Conservation (phyloP, 1,140 invertebrate species). For the Portunus trituberculatus region DNA sequence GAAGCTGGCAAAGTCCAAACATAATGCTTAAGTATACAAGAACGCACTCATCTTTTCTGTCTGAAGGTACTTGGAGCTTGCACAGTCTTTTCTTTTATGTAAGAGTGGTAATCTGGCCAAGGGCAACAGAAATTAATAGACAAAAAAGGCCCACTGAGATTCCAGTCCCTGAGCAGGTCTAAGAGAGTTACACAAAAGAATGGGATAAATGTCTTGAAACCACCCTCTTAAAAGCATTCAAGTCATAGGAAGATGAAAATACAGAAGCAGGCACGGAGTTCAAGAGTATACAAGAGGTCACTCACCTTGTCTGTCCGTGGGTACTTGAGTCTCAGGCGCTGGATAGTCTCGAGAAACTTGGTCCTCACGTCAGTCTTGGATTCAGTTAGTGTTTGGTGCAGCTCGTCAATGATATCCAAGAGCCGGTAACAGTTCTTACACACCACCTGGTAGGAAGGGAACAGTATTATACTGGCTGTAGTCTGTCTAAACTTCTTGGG, state of each 20-base stretch:
- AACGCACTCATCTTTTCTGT: constrained; percentile 55
- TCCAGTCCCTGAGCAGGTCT: no score
- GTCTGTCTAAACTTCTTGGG: no score
- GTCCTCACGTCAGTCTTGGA: constrained; percentile 73
- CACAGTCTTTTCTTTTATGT: no score
- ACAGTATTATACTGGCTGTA: neutral
- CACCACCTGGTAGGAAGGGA: constrained; percentile 60
- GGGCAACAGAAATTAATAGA: no score
- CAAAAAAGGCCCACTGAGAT: no score
- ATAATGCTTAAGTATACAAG: neutral
- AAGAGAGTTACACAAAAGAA: no score
- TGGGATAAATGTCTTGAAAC: no score
- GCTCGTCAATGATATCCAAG: constrained; percentile 74
- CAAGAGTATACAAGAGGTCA: neutral
- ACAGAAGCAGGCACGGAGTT: no score
- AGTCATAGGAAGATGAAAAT: no score
- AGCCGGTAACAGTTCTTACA: constrained; percentile 73
- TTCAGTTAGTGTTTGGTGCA: constrained; percentile 72
- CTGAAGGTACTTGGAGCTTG: constrained; percentile 63
- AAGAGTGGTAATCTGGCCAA: no score
- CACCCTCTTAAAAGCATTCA: no score
- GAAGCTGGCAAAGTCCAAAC: no score
- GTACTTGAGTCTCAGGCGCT: constrained; percentile 59
- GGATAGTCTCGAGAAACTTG: constrained; percentile 59
- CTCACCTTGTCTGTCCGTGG: constrained; percentile 66